Evolutionary conservation across 2,797 vertebrate species (phyloP).

Genomic region (Petrocephalus sullivani): DNA sequence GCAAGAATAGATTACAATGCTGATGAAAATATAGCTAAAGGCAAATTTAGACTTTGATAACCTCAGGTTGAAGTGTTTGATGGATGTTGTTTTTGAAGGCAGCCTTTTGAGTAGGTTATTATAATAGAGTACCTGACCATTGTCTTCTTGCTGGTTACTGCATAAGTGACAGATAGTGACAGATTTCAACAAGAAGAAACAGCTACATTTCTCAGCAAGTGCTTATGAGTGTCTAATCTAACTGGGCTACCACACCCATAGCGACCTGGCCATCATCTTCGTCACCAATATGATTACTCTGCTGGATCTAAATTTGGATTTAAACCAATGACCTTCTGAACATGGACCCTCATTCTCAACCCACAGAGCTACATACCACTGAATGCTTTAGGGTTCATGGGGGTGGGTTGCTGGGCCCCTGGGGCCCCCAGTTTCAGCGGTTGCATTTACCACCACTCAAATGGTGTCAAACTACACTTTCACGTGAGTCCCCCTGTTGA

Average conservation of each 20-base stretch:
- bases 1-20: not conserved
- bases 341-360: not conserved
- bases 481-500: not conserved
- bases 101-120: not conserved
- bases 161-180: too few relatives aligned
- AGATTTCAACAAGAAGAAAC: too few relatives aligned
- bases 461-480: not conserved
- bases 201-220: too few relatives aligned
- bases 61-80: not conserved
- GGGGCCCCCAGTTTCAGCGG: not conserved
- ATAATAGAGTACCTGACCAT: not conserved
- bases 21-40: not conserved
- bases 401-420: not conserved
- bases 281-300: not conserved
- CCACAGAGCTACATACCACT: not conserved
- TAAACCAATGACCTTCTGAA: not conserved
- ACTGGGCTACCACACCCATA: too few relatives aligned
- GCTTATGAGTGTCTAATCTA: too few relatives aligned
- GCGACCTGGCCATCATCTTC: not conserved
- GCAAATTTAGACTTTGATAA: not conserved
- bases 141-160: too few relatives aligned
- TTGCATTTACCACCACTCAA: not conserved
- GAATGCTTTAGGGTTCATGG: not conserved
- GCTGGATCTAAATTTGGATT: not conserved
- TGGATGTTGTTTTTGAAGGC: not conserved